Evolutionary conservation across 2,888 invertebrate genomes (phyloP).

Genomic region (Pheosia tremula): DNA sequence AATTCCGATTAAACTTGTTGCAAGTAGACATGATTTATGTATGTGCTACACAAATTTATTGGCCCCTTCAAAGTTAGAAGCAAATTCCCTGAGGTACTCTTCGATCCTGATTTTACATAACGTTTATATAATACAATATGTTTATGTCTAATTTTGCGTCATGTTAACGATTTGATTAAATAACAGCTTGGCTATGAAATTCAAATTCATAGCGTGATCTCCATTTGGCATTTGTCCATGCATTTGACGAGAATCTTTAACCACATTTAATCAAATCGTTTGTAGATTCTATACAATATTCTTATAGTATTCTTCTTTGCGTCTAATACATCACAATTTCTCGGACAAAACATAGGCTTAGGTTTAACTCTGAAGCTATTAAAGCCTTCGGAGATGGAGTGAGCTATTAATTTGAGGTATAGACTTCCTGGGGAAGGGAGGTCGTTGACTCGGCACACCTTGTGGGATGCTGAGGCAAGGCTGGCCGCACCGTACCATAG

Average conservation of each 20-base stretch:
- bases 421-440: constrained; percentile 64
- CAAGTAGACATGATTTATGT: constrained; percentile 56
- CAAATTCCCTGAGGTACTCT: constrained; percentile 44
- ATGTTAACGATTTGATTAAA: constrained; percentile 30
- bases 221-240: neutral
- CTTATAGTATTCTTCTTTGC: neutral
- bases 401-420: constrained; percentile 70
- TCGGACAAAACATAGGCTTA: constrained; percentile 14
- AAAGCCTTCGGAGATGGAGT: constrained; percentile 43
- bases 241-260: neutral
- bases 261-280: neutral
- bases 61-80: constrained; percentile 48
- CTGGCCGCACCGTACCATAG: constrained; percentile 50
- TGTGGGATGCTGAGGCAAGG: constrained; percentile 66
- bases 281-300: neutral
- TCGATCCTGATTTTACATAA: constrained; percentile 41
- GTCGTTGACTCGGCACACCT: constrained; percentile 68
- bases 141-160: constrained; percentile 31
- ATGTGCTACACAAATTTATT: constrained; percentile 55
- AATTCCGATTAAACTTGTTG: constrained; percentile 49
- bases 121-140: constrained; percentile 33
- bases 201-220: constrained; percentile 2
- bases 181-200: constrained; percentile 21
- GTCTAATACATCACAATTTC: neutral
- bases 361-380: constrained; percentile 31